Evolutionary conservation across 23 tunicate species (phyloP).

Genomic region (Trididemnum miniatum): DNA sequence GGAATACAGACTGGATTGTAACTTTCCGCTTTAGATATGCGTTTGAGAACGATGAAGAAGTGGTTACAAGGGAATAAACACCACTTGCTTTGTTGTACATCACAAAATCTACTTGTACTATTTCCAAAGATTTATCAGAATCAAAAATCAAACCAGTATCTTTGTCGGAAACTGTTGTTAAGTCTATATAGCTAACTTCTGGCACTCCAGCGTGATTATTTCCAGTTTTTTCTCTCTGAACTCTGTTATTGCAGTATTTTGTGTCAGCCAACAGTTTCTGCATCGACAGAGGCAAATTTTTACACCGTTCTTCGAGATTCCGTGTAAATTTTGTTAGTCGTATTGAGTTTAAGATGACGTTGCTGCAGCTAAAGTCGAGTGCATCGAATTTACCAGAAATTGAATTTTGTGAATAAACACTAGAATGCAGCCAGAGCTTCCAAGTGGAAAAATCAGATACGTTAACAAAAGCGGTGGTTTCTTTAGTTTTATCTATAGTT

Average conservation of each 20-base stretch:
- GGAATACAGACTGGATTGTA: neutral
- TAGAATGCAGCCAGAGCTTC: conserved; percentile 61
- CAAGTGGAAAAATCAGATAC: conserved; percentile 16
- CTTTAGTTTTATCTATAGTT: neutral
- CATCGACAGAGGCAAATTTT: conserved; percentile 14
- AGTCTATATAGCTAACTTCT: no score
- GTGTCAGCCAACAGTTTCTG: conserved; percentile 5
- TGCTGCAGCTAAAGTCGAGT: neutral
- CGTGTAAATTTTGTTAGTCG: neutral
- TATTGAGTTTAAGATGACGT: conserved; percentile 11
- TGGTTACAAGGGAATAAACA: neutral
- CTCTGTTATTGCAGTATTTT: conserved; percentile 17
- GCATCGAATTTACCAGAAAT: neutral
- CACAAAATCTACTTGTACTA: conserved; percentile 6
- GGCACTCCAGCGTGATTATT: no score
- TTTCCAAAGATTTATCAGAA: neutral
- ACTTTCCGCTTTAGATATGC: neutral
- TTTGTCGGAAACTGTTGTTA: no score
- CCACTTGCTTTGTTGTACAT: neutral
- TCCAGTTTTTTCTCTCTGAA: no score
- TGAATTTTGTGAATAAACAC: no score
- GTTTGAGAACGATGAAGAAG: neutral
- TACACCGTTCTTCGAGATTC: neutral
- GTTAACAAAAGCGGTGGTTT: conserved; percentile 6
- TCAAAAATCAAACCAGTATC: no score